These are phyloP conservation scores for Ia io DNA, from an alignment of 2,113 vertebrate genomes.

Conservation along the genomic window DNA sequence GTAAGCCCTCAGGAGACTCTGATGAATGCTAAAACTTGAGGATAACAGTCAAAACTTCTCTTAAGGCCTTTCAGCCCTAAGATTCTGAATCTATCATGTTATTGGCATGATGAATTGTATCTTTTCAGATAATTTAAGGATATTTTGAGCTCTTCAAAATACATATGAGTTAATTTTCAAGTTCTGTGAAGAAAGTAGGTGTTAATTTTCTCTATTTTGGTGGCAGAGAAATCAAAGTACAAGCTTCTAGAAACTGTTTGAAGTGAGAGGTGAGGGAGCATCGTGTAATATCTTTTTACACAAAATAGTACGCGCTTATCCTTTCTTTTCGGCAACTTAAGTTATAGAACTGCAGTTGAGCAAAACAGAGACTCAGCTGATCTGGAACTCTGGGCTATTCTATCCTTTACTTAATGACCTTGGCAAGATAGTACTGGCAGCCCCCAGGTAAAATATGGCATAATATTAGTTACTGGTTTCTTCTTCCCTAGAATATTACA, in stretches of 20 bases:
- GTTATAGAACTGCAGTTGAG: background rate
- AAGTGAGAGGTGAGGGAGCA: background rate
- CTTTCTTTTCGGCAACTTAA: background rate
- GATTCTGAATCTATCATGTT: background rate
- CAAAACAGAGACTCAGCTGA: background rate
- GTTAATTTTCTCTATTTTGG: background rate
- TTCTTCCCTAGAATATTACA: background rate
- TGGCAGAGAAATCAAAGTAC: background rate
- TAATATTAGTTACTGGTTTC: background rate
- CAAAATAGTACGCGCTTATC: background rate
- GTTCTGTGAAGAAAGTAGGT: background rate
- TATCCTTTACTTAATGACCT: background rate
- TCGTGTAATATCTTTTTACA: background rate
- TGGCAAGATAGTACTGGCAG: background rate
- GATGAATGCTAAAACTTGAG: background rate
- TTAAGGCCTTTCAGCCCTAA: background rate
- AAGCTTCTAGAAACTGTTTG: background rate
- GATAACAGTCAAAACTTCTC: background rate
- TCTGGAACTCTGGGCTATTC: background rate
- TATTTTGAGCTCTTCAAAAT: background rate
- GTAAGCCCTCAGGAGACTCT: background rate
- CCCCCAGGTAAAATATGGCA: background rate
- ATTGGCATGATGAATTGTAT: background rate
- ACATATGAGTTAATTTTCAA: background rate
- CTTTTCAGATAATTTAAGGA: background rate